Base-by-base conservation (phyloP, 2,888 invertebrate genomes). In the Phytoseiulus persimilis region DNA sequence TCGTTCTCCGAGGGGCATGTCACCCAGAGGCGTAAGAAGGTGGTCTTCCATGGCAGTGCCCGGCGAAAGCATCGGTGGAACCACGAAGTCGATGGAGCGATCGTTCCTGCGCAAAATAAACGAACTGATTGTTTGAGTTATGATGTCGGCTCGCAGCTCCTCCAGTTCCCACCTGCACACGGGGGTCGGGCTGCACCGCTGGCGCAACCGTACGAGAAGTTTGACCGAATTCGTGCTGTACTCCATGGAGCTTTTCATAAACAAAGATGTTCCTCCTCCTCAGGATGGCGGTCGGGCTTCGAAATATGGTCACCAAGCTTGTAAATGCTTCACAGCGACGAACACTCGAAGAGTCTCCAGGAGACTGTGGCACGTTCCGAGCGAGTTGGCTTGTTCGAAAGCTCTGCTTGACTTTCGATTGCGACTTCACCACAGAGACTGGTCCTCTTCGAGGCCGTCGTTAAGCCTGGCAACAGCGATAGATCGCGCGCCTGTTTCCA, bases 71-170 rank as follows among this genome's bases (percentile, higher is more conserved):
- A 87, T 87, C 11, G 87, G 87, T 0, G 87, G 87, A 1, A 87
- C 87, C 33, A 87, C 87, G 87, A 87, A 87, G 87, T 87, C 87
- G 23, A 87, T 87, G 87, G 87, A 45, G n/a, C 87, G 87, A 28
- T 87, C 87, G n/a, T 33, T 32, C 87, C 87, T 87, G 45, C 9
- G 9, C 39, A 39, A 39, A 65, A 18, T 11, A 46, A 14, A 46
- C 46, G 83, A n/a, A n/a, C n/a, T n/a, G n/a, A n/a, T n/a, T n/a
- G n/a, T n/a, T n/a, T n/a, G n/a, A n/a, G n/a, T n/a, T n/a, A n/a
- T n/a, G n/a, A n/a, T n/a, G n/a, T n/a, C n/a, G n/a, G n/a, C n/a
- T n/a, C n/a, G n/a, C n/a, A n/a, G n/a, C n/a, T n/a, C n/a, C n/a
- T n/a, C n/a, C n/a, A n/a, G n/a, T n/a, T n/a, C n/a, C n/a, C n/a